Evolutionary conservation across 2,888 invertebrate genomes (phyloP).

Genomic region (Drosophila prostipennis): DNA sequence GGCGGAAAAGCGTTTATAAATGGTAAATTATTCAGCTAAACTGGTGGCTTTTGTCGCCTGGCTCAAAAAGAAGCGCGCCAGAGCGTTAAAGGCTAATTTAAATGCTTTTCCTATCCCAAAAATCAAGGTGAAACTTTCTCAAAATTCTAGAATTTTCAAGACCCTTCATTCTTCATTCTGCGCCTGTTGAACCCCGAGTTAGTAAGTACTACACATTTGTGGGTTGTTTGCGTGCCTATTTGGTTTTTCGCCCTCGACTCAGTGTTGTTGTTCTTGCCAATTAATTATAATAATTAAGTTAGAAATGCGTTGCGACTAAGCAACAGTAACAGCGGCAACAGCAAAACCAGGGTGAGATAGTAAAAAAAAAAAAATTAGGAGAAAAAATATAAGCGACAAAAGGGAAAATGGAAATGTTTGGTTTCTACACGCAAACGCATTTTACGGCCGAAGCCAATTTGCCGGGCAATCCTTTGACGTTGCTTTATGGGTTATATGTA

Average conservation of each 20-base stretch:
- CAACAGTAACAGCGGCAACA: constrained; percentile 56
- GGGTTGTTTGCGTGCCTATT: constrained; percentile 34
- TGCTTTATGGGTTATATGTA: constrained; percentile 26
- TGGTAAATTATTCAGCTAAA: constrained; percentile 63
- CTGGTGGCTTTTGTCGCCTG: constrained; percentile 46
- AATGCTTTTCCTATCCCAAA: constrained; percentile 13
- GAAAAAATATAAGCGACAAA: constrained; percentile 2
- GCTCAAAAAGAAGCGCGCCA: not conserved
- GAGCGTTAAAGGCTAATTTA: constrained; percentile 40
- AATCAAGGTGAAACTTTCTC: not conserved
- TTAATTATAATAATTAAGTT: constrained; percentile 77
- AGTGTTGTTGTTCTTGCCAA: constrained; percentile 67
- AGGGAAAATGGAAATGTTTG: constrained; percentile 14
- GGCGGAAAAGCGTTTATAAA: constrained; percentile 53
- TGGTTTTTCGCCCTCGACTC: constrained; percentile 24
- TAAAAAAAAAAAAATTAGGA: constrained; percentile 2
- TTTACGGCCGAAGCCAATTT: constrained; percentile 69
- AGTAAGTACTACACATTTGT: constrained; percentile 5
- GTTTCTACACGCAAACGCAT: constrained; percentile 67
- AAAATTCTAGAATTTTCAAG: constrained; percentile 19
- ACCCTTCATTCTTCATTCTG: not conserved
- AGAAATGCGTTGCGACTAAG: constrained; percentile 74
- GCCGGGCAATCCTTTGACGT: constrained; percentile 73
- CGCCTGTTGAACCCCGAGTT: constrained; percentile 18
- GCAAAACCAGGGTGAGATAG: constrained; percentile 26